Conservation (phyloP, 2,888 invertebrate species). For the Brachyopa scutellaris region DNA sequence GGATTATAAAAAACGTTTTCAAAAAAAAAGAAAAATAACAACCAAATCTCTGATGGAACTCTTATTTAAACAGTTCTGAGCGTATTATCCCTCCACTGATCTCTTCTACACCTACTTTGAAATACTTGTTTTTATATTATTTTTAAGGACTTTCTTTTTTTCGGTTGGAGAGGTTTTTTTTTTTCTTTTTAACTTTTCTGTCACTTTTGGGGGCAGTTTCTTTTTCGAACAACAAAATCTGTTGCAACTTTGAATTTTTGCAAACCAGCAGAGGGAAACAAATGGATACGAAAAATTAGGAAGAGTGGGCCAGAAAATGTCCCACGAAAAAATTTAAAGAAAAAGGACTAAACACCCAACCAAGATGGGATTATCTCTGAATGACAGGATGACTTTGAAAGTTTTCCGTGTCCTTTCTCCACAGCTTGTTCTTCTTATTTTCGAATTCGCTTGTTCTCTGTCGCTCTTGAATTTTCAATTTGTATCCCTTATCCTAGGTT, state of each 20-base stretch:
- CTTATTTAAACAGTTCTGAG: conserved; percentile 65
- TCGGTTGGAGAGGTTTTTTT: conserved; percentile 29
- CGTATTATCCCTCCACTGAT: conserved; percentile 65
- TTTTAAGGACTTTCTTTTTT: neutral
- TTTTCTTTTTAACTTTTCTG: conserved; percentile 28
- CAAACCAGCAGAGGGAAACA: no score
- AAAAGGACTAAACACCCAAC: conserved; percentile 18
- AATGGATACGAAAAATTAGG: conserved; percentile 27
- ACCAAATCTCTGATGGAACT: conserved; percentile 56
- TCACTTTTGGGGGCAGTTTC: conserved; percentile 30
- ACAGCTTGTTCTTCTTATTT: neutral
- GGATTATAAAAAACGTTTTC: conserved; percentile 45
- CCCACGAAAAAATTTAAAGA: neutral
- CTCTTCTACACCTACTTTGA: conserved; percentile 46
- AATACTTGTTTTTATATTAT: conserved; percentile 29
- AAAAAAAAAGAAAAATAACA: neutral
- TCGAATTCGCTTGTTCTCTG: conserved; percentile 27
- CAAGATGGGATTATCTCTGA: conserved; percentile 58
- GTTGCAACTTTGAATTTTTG: conserved; percentile 57
- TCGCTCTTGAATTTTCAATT: conserved; percentile 47
- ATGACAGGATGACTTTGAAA: conserved; percentile 62
- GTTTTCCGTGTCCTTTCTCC: neutral
- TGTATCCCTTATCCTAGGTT: conserved; percentile 58
- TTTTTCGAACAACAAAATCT: conserved; percentile 50
- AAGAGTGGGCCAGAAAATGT: neutral